phyloP scores from a whole-genome alignment of 2,113 vertebrate species.

The Bothrops jararaca region DNA sequence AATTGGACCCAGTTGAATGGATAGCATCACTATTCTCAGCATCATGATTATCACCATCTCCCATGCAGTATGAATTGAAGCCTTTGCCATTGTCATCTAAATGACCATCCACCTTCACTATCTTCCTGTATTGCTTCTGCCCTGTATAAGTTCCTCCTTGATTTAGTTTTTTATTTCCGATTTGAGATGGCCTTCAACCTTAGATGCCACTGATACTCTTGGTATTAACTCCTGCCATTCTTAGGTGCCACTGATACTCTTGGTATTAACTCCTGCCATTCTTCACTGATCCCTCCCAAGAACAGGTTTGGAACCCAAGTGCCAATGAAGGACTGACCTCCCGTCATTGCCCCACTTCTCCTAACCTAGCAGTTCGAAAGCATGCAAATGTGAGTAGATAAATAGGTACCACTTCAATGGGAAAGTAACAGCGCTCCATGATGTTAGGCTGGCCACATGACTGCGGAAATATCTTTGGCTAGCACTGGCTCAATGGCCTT shows the following conservation, averaged over 20 bases:
- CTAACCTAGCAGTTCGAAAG: too few species aligned
- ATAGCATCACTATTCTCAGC: not conserved
- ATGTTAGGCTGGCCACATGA: too few species aligned
- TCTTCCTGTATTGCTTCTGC: not conserved
- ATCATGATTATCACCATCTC: too few species aligned
- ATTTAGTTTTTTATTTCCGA: too few species aligned
- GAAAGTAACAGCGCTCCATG: too few species aligned
- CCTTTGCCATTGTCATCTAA: not conserved
- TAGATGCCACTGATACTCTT: not conserved
- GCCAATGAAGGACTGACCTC: too few species aligned
- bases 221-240: not conserved
- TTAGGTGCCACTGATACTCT: not conserved
- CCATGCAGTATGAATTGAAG: not conserved
- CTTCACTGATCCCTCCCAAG: not conserved
- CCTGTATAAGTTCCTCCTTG: not conserved
- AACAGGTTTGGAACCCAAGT: not conserved
- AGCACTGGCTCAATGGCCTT: too few species aligned
- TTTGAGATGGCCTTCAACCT: not conserved
- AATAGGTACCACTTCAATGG: too few species aligned
- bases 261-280: not conserved
- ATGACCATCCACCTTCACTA: not conserved
- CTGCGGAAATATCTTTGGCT: too few species aligned
- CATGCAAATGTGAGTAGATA: too few species aligned
- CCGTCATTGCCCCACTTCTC: too few species aligned
- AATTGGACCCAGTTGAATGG: not conserved